Conservation (phyloP, 2,888 invertebrate genomes). For the Troglohyphantes excavatus region DNA sequence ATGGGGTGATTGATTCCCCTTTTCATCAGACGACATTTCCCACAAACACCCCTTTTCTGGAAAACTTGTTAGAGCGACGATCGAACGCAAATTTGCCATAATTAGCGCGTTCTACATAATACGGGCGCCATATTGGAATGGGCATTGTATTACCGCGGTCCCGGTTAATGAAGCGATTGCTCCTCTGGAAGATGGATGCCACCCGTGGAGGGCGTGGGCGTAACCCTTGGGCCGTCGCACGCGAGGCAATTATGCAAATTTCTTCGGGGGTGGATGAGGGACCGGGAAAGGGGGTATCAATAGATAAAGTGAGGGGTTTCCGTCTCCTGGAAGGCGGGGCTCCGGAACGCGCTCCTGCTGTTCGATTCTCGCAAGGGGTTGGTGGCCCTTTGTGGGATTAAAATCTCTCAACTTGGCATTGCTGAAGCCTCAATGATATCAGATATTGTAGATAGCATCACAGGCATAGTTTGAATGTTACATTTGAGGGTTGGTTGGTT, state of each 20-base stretch:
- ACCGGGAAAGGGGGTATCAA: constrained; percentile 59
- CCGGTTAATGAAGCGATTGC: constrained; percentile 70
- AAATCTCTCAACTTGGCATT: constrained; percentile 7
- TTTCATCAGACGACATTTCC: constrained; percentile 9
- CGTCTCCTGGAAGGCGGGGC: constrained; percentile 54
- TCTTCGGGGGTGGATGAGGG: not conserved
- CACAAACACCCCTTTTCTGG: constrained; percentile 5
- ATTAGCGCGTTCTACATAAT: constrained; percentile 39
- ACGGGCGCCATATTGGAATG: constrained; percentile 50
- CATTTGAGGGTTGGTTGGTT: no score
- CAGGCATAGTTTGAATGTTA: no score
- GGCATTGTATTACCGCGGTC: constrained; percentile 64
- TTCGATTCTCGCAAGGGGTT: constrained; percentile 47
- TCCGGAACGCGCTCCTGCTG: constrained; percentile 60
- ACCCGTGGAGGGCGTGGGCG: constrained; percentile 25
- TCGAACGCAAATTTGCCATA: constrained; percentile 27
- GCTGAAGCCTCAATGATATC: no score
- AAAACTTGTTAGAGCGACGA: constrained; percentile 59
- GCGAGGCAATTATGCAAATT: constrained; percentile 73
- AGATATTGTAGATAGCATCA: no score
- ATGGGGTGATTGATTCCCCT: constrained; percentile 54
- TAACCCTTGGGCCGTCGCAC: constrained; percentile 37
- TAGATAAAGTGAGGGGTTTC: constrained; percentile 71
- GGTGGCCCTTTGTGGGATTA: not conserved
- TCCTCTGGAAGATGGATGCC: constrained; percentile 60